Evolutionary conservation across 2,797 vertebrate species (phyloP).

Genomic region (Centroberyx gerrardi): DNA sequence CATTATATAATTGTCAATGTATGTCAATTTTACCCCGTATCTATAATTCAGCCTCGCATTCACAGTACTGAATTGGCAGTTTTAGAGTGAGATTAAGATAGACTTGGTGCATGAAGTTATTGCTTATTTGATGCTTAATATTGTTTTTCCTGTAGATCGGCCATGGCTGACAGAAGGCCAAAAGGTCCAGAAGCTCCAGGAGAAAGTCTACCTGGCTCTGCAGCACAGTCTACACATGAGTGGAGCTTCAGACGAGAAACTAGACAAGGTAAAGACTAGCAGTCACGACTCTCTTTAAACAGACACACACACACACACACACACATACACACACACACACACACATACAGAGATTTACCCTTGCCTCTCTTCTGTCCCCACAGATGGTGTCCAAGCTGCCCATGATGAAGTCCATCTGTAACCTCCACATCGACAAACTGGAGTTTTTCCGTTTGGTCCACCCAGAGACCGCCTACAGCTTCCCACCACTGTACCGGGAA

Average conservation of each 20-base stretch:
- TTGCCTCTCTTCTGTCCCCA: conserved; percentile 30
- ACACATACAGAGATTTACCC: conserved; percentile 4
- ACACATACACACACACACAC: background rate
- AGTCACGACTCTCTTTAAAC: background rate
- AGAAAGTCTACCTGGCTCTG: conserved; percentile 91
- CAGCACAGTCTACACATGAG: conserved; percentile 92
- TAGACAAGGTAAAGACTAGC: conserved; percentile 87
- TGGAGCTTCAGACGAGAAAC: conserved; percentile 87
- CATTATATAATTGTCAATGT: background rate
- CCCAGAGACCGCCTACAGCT: conserved; percentile 91
- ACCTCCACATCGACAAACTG: conserved; percentile 93
- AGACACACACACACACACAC: background rate
- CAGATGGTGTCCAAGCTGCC: conserved; percentile 94
- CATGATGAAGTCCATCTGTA: conserved; percentile 93
- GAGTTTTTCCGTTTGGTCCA: conserved; percentile 94
- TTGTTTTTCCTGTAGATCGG: conserved; percentile 82
- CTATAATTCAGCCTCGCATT: no score
- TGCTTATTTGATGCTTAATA: background rate
- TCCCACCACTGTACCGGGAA: conserved; percentile 93
- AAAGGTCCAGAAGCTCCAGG: conserved; percentile 93
- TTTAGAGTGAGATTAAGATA: background rate
- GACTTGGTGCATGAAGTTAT: background rate
- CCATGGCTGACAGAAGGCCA: conserved; percentile 90
- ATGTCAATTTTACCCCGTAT: no score
- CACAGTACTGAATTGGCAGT: no score